Conservation (phyloP, 2,888 invertebrate genomes). For the Gonocerus acuteangulatus region DNA sequence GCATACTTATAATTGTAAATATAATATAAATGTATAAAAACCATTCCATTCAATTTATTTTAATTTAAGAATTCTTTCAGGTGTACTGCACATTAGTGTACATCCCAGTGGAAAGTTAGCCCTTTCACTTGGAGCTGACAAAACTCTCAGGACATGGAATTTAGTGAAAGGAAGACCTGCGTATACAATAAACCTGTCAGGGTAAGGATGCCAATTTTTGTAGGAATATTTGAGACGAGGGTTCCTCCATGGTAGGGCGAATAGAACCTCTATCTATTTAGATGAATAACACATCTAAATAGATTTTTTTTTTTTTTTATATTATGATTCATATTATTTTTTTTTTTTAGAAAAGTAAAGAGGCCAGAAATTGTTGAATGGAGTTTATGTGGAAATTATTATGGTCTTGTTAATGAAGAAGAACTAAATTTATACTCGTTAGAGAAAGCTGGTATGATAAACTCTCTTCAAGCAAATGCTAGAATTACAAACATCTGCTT, state of each 20-base stretch:
- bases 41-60: no score
- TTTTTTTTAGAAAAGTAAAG: conserved; percentile 15
- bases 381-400: conserved; percentile 69
- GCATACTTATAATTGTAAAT: no score
- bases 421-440: conserved; percentile 74
- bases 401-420: conserved; percentile 64
- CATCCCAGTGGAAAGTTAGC: conserved; percentile 87
- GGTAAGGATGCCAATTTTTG: conserved; percentile 48
- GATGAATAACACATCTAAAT: no score
- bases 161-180: conserved; percentile 83
- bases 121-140: conserved; percentile 76
- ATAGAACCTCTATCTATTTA: no score
- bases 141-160: conserved; percentile 85
- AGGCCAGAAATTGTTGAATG: conserved; percentile 50
- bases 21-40: no score
- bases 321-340: no score
- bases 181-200: conserved; percentile 77
- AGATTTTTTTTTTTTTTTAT: no score
- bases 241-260: no score
- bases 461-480: conserved; percentile 57
- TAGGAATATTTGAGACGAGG: no score
- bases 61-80: conserved; percentile 48
- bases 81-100: conserved; percentile 66
- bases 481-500: conserved; percentile 51
- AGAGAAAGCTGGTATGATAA: conserved; percentile 63